phyloP scores from a whole-genome alignment of 2,888 invertebrate genomes.

The Pristionchus mayeri region DNA sequence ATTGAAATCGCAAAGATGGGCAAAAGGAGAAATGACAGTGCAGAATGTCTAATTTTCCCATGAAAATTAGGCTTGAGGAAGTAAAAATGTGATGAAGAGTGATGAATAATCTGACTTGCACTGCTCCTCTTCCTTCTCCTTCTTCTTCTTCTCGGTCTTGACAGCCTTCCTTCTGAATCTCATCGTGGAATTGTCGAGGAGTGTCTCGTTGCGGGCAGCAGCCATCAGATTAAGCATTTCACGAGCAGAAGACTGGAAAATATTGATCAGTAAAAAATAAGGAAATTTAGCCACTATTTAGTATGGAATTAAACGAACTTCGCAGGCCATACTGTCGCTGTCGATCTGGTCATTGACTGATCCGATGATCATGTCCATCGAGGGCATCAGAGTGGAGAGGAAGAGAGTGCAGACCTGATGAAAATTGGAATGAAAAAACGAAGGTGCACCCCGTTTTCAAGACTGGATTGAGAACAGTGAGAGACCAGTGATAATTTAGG shows the following conservation, averaged over 20 bases:
- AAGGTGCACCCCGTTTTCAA: background rate
- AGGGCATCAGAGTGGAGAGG: constrained; percentile 1
- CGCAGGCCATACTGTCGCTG: background rate
- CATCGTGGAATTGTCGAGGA: background rate
- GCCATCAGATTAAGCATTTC: constrained; percentile 2
- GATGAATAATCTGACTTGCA: constrained; percentile 27
- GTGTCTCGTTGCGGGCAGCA: background rate
- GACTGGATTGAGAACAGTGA: background rate
- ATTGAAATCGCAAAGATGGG: background rate
- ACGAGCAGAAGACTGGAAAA: constrained; percentile 2
- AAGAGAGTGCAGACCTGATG: constrained; percentile 35
- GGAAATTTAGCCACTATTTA: background rate
- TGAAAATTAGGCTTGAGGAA: background rate
- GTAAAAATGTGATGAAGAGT: background rate
- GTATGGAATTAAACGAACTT: background rate
- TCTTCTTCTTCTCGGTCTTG: constrained; percentile 1
- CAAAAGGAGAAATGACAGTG: no score
- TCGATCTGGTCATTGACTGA: constrained; percentile 43
- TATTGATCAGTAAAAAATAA: background rate
- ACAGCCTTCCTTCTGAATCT: background rate
- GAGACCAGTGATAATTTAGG: no score
- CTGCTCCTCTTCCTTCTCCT: constrained; percentile 35
- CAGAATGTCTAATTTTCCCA: background rate
- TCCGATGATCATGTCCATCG: constrained; percentile 18
- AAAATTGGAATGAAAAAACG: background rate